Conservation (phyloP, 2,888 invertebrate species). For the Diachrysia chrysitis region DNA sequence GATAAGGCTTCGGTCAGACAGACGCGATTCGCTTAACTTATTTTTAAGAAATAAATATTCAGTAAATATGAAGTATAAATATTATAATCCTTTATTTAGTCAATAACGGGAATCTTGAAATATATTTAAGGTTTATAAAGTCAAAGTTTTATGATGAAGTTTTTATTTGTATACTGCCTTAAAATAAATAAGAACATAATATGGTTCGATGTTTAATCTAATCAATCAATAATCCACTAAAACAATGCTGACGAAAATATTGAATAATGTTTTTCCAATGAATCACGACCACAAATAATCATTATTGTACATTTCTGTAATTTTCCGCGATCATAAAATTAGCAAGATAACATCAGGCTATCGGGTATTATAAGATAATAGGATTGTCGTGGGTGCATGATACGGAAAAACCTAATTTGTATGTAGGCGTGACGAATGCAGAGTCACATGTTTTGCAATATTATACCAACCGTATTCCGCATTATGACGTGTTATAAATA, state of each 20-base stretch:
- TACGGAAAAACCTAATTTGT: conserved; percentile 48
- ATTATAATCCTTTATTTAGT: neutral
- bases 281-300: neutral
- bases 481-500: no score
- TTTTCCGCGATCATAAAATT: conserved; percentile 33
- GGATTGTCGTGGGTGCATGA: conserved; percentile 44
- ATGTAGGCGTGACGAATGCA: conserved; percentile 40
- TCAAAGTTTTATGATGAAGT: no score
- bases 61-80: conserved; percentile 1
- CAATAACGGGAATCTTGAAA: neutral
- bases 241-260: neutral
- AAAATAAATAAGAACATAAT: no score
- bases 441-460: conserved; percentile 36
- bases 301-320: conserved; percentile 19
- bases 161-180: no score
- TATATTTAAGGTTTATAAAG: no score
- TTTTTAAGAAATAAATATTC: neutral
- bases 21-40: conserved; percentile 1
- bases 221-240: no score
- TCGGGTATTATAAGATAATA: conserved; percentile 42
- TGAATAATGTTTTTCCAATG: neutral
- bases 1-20: conserved; percentile 42
- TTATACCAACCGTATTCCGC: conserved; percentile 12
- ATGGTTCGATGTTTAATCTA: no score
- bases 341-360: conserved; percentile 42